These are phyloP conservation scores for Oophaga sylvatica DNA, from an alignment of 2,797 vertebrate genomes.

Conservation along the genomic window DNA sequence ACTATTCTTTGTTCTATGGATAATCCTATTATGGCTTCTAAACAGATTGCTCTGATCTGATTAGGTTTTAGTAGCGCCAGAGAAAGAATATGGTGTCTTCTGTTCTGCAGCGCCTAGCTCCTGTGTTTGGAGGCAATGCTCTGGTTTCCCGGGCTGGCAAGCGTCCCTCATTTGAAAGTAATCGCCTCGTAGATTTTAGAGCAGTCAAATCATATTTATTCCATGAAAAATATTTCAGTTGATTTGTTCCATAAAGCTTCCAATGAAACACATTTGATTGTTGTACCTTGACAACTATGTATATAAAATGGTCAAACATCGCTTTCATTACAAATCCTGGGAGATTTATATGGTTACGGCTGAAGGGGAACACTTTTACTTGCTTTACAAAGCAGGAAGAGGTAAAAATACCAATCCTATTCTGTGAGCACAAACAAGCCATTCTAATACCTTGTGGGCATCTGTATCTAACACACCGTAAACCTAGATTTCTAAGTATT, in stretches of 20 bases:
- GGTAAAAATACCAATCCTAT: conserved; percentile 33
- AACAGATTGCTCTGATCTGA: conserved; percentile 55
- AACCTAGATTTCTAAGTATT: conserved; percentile 23
- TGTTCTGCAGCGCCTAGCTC: background rate
- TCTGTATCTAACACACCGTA: background rate
- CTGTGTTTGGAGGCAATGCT: conserved; percentile 14
- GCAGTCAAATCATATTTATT: conserved; percentile 48
- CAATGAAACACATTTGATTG: conserved; percentile 46
- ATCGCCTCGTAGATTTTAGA: conserved; percentile 49
- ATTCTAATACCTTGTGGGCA: conserved; percentile 14
- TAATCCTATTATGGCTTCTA: conserved; percentile 54
- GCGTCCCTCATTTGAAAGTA: conserved; percentile 34
- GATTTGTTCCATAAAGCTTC: conserved; percentile 48
- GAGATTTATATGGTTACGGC: conserved; percentile 40
- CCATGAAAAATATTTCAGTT: conserved; percentile 46
- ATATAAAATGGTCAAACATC: conserved; percentile 48
- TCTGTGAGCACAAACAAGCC: conserved; percentile 36
- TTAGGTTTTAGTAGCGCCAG: conserved; percentile 41
- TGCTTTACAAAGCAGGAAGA: conserved; percentile 40
- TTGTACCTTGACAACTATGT: conserved; percentile 44
- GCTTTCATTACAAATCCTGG: conserved; percentile 45
- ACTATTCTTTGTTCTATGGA: conserved; percentile 49
- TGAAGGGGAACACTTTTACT: conserved; percentile 46
- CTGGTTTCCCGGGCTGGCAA: conserved; percentile 35
- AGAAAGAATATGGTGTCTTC: conserved; percentile 36